Evolutionary conservation across 2,888 invertebrate species (phyloP).

Genomic region (Lottia scabra): DNA sequence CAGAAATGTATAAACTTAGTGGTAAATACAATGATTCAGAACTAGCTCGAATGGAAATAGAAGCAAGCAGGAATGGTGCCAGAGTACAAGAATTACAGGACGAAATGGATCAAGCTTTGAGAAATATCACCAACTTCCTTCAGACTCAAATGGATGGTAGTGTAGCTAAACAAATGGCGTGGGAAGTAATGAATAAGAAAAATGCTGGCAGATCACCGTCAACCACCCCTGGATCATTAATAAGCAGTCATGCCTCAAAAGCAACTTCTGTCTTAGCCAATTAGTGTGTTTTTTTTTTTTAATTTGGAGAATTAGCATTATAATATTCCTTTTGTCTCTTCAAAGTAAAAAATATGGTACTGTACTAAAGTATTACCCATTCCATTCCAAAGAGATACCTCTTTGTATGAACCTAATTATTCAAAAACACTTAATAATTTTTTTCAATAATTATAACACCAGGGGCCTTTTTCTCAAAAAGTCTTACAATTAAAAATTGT

Average conservation of each 20-base stretch:
- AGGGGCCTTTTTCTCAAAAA: too few relatives aligned
- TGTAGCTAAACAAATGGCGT: slow-evolving; percentile 41
- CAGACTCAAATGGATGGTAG: slow-evolving; percentile 57
- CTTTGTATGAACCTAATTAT: too few relatives aligned
- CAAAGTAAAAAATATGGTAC: too few relatives aligned
- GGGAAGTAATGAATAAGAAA: slow-evolving; percentile 33
- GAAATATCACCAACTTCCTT: slow-evolving; percentile 58
- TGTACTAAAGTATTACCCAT: too few relatives aligned
- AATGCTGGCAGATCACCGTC: background rate
- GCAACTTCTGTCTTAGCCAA: background rate
- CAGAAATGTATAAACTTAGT: slow-evolving; percentile 62
- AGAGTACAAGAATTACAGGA: slow-evolving; percentile 50
- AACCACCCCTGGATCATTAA: background rate
- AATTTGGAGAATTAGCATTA: background rate
- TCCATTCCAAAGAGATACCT: too few relatives aligned
- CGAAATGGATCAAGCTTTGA: slow-evolving; percentile 58
- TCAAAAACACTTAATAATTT: too few relatives aligned
- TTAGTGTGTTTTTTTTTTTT: background rate
- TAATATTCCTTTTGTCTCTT: too few relatives aligned
- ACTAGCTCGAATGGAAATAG: slow-evolving; percentile 53
- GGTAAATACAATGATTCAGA: slow-evolving; percentile 60
- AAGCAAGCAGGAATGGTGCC: slow-evolving; percentile 50
- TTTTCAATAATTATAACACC: too few relatives aligned
- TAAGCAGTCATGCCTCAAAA: background rate
- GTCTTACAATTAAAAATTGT: too few relatives aligned